Conservation (phyloP, 2,888 invertebrate species). For the Liodrosophila aerea region DNA sequence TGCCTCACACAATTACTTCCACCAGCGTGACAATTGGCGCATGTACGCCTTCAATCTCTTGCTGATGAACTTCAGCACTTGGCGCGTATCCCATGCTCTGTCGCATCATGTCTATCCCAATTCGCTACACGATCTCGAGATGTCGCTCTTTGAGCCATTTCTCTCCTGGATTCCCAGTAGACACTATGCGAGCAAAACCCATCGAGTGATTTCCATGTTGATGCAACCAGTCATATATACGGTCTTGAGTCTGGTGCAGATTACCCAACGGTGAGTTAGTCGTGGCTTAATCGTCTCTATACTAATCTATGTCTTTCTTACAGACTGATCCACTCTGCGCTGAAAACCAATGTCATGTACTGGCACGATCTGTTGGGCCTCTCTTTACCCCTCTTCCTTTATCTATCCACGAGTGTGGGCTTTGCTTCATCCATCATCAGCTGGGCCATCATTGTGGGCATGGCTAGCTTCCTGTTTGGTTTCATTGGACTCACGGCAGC, state of each 20-base stretch:
- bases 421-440: slow-evolving; percentile 45
- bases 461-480: slow-evolving; percentile 85
- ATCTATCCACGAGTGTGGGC: slow-evolving; percentile 67
- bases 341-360: slow-evolving; percentile 61
- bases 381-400: slow-evolving; percentile 81
- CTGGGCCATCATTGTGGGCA: slow-evolving; percentile 84
- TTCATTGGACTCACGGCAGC: slow-evolving; percentile 87
- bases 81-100: slow-evolving; percentile 88
- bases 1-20: slow-evolving; percentile 89
- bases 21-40: slow-evolving; percentile 88
- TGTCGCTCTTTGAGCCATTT: slow-evolving; percentile 87
- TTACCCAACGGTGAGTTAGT: slow-evolving; percentile 47
- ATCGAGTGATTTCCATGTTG: slow-evolving; percentile 83
- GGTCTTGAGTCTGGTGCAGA: slow-evolving; percentile 40
- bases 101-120: slow-evolving; percentile 91
- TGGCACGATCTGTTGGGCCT: slow-evolving; percentile 82
- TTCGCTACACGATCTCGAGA: slow-evolving; percentile 88
- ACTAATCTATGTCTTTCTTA: neutral
- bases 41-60: slow-evolving; percentile 90
- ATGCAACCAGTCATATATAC: slow-evolving; percentile 82
- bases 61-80: slow-evolving; percentile 85
- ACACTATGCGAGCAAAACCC: slow-evolving; percentile 83
- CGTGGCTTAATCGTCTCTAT: neutral
- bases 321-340: slow-evolving; percentile 53
- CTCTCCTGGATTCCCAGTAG: slow-evolving; percentile 85